Conservation (phyloP, 2,888 invertebrate genomes). For the Petrolisthes manimaculis region DNA sequence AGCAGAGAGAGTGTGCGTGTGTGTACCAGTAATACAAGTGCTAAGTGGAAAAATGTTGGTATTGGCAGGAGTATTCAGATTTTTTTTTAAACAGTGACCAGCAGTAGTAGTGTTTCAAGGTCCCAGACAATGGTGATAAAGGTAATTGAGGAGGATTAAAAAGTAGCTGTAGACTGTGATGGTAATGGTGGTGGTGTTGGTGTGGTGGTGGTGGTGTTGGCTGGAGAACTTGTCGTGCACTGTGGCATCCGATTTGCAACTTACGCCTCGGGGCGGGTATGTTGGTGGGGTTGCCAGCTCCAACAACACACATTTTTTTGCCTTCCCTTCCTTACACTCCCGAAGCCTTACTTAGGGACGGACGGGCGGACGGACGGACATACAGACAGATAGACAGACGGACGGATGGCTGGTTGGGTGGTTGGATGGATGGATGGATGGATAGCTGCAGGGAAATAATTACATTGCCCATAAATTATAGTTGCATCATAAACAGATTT, state of each 20-base stretch:
- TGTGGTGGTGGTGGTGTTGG: neutral
- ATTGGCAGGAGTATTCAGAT: neutral
- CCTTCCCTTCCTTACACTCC: neutral
- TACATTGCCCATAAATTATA: too few relatives aligned
- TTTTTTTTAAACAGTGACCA: neutral
- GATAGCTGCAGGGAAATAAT: too few relatives aligned
- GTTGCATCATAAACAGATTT: too few relatives aligned
- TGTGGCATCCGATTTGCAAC: constrained; percentile 53
- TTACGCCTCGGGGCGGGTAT: constrained; percentile 43
- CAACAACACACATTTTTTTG: constrained; percentile 16
- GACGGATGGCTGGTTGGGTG: too few relatives aligned
- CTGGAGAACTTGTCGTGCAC: constrained; percentile 41
- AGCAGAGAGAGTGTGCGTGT: constrained; percentile 1
- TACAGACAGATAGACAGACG: too few relatives aligned
- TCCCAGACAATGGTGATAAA: neutral
- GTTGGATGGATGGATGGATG: too few relatives aligned
- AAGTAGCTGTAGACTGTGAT: neutral
- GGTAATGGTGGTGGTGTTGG: constrained; percentile 3
- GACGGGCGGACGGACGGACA: too few relatives aligned
- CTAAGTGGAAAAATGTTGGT: neutral
- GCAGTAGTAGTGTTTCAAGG: too few relatives aligned
- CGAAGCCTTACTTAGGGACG: neutral
- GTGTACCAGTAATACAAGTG: neutral
- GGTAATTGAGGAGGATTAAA: neutral
- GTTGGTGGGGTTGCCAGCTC: constrained; percentile 43